Evolutionary conservation across 2,113 vertebrate genomes (phyloP), one percentile per base, ranked within the genome.

Genomic region (Trogon melanurus): DNA sequence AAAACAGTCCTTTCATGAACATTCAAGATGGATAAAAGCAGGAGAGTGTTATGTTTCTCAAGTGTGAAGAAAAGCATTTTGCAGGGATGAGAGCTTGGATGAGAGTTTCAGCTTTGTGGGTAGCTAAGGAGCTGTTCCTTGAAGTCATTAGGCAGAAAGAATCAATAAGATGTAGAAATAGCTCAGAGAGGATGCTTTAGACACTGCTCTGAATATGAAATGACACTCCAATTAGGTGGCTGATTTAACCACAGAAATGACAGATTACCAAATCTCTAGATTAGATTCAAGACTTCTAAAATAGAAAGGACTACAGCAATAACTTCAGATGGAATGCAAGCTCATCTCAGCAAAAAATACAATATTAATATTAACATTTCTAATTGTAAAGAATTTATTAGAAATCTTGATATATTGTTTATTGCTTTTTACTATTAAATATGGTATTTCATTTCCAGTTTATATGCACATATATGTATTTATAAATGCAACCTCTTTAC

Each of bases 141-240:
- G 23, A 41, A 79, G 66, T 34, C 45, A 57, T 79, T 72, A 88
- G 48, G 13, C 54, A 94, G 84, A 72, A 93, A 79, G 26, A 69
- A 95, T 89, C 85, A 91, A 65, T 76, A 91, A 75, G 12, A 65
- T 25, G n/a, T 53, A 88, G 88, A 89, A 89, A 87, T 78, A 79
- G 53, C 45, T 88, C 38, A 36, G 45, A 82, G 34, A 91, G 14
- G 29, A 71, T 89, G 56, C 6, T 91, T 75, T 61, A 82, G 56
- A 60, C 34, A 51, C n/a, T 65, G 25, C 10, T 90, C n/a, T 51
- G 80, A 93, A 69, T 57, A 44, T 48, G 78, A 91, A 87, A 89
- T 88, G 34, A 57, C 45, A 53, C 10, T 53, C 20, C 23, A 91
- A 8, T 72, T 82, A 89, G 32, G 34, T 57, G n/a, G 13, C 13